Base-by-base conservation (phyloP, 2,797 vertebrate genomes). In the Otolemur crassicaudatus region DNA sequence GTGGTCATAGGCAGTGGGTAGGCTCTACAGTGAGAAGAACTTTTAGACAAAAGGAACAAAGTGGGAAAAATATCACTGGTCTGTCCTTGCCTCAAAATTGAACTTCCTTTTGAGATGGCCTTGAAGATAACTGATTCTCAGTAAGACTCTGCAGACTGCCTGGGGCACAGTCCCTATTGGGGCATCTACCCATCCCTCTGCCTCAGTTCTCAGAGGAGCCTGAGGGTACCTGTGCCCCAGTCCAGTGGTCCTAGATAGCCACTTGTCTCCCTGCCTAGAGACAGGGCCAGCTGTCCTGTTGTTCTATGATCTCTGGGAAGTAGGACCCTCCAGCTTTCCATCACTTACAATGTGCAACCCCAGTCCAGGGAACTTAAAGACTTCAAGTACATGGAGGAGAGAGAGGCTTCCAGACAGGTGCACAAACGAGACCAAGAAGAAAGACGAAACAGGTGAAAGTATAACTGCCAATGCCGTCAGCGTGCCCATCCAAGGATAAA, bases 11-110 rank as follows among this genome's bases (percentile, higher is more conserved):
- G 40, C 40, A 43, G 40, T 6, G 40, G 8, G 9, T 72, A 46
- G 31, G 19, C 17, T n/a, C 72, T 72, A 58, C 0, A 9, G 61
- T 87, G 72, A 81, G 40, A 4, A 67, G 6, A 27, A 56, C 53
- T 53, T 91, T 69, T 3, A 83, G 53, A 75, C 63, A 89, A 96
- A 80, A 92, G 83, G 49, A 72, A 93, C 23, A 91, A 83, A 61
- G 69, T 13, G 23, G 7, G 3, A n/a, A 90, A 91, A 27, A 77
- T 40, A 69, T 34, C 31, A 19, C 23, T 9, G 67, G 7, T 76
- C 67, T 88, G 34, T 75, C 67, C 77, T 90, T 87, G 82, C 16
- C 49, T 92, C 65, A 12, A 58, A 69, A 65, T 17, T 17, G 73
- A 72, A 61, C 46, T 27, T 82, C 53, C 75, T 79, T 89, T 70